A percentile compares a stretch with the other conserved stretches of the same genome.
Conservation (phyloP, 2,113 vertebrate genomes). For the Tricholaema leucomelas region DNA sequence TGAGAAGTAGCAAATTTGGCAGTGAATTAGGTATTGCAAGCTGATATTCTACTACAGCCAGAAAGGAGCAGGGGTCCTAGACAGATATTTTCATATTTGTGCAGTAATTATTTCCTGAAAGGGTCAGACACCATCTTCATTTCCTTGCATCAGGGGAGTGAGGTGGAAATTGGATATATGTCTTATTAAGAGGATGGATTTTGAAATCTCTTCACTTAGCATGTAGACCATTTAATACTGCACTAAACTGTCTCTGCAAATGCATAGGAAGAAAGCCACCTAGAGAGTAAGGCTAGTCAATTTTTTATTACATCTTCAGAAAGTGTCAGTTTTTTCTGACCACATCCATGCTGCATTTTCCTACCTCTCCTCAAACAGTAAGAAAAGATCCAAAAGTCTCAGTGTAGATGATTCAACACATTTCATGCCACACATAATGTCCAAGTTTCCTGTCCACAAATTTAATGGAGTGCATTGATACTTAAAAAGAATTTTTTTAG, state of each 20-base stretch:
- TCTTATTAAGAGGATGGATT: not conserved
- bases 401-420: not conserved
- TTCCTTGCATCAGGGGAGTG: not conserved
- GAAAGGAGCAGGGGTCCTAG: not conserved
- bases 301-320: not conserved
- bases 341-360: not conserved
- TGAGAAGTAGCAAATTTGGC: not conserved
- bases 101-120: not conserved
- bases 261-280: not conserved
- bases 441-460: not conserved
- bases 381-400: not conserved
- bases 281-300: not conserved
- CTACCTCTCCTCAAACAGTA: not conserved
- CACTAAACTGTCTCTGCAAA: not conserved
- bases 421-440: not conserved
- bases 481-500: not conserved
- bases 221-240: not conserved
- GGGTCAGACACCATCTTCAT: not conserved
- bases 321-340: not conserved
- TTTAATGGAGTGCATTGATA: not conserved
- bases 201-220: not conserved
- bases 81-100: not conserved
- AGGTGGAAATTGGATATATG: not conserved
- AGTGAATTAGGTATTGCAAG: not conserved
- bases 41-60: not conserved